These are phyloP conservation scores for Onthophagus sagittarius DNA, from an alignment of 2,888 invertebrate genomes.

Conservation along the genomic window DNA sequence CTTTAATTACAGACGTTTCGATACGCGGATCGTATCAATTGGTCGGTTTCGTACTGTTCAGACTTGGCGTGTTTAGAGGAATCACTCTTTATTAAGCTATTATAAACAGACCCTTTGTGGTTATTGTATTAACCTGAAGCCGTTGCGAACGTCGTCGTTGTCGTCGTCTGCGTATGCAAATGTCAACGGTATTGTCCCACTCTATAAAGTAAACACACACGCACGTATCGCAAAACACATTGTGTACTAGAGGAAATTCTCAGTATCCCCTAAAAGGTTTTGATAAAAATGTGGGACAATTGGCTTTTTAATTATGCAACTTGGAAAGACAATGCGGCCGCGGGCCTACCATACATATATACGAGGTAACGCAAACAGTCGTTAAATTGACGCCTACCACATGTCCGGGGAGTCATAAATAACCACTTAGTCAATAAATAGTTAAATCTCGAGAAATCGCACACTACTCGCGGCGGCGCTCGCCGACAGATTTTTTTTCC, in stretches of 20 bases:
- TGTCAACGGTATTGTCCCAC: background rate
- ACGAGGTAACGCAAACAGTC: background rate
- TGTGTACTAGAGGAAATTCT: background rate
- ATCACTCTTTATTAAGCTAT: background rate
- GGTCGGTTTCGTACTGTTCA: background rate
- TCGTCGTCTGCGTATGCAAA: background rate
- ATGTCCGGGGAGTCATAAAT: background rate
- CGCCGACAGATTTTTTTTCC: background rate
- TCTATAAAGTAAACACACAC: background rate
- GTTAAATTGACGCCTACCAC: background rate
- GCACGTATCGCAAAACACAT: background rate
- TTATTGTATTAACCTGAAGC: background rate
- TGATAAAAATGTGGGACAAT: background rate
- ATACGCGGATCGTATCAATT: conserved; percentile 35
- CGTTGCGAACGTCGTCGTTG: background rate
- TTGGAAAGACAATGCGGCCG: background rate
- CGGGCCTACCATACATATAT: background rate
- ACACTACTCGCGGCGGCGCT: background rate
- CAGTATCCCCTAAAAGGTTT: background rate
- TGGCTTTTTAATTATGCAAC: background rate
- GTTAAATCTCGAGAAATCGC: background rate
- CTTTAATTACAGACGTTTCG: conserved; percentile 41
- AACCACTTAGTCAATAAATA: background rate
- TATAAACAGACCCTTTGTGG: background rate
- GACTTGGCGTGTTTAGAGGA: background rate